Conservation (phyloP, 2,113 vertebrate genomes). For the Laticauda laticaudata region DNA sequence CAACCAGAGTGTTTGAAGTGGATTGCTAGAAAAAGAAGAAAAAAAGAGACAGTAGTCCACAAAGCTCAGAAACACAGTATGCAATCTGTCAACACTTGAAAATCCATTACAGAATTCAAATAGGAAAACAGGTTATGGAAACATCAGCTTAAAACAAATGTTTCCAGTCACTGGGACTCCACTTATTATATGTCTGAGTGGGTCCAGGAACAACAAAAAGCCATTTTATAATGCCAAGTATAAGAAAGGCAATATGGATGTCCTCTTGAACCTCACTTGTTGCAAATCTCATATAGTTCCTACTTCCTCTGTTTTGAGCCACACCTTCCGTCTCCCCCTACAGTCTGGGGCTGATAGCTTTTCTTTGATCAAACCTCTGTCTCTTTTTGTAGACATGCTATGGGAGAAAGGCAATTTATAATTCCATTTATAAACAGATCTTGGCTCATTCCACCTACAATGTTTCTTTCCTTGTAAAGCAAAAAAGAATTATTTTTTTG, state of each 20-base stretch:
- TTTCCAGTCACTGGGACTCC: constrained; percentile 78
- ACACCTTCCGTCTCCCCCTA: not conserved
- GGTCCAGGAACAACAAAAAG: constrained; percentile 80
- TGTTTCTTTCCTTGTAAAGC: not conserved
- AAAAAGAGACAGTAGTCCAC: constrained; percentile 44
- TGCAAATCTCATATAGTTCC: constrained; percentile 46
- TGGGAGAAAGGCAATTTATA: not conserved
- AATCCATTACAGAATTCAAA: constrained; percentile 66
- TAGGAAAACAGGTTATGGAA: constrained; percentile 77
- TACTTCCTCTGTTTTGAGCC: constrained; percentile 48
- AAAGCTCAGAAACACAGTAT: constrained; percentile 73
- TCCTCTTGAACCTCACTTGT: constrained; percentile 65
- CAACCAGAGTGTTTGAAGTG: constrained; percentile 40
- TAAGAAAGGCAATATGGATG: constrained; percentile 67
- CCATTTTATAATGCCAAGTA: constrained; percentile 75
- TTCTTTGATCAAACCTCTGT: accelerated
- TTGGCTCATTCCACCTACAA: not conserved
- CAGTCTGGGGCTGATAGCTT: constrained; percentile 14
- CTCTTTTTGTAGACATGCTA: not conserved
- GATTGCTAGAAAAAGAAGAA: constrained; percentile 9
- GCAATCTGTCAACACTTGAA: constrained; percentile 69
- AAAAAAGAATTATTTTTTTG: not conserved
- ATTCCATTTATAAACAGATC: not conserved
- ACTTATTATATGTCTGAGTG: constrained; percentile 75
- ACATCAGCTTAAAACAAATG: constrained; percentile 67